These are phyloP conservation scores for Drosophila virilis DNA, from an alignment of 1,140 invertebrate species.

Conservation along the genomic window DNA sequence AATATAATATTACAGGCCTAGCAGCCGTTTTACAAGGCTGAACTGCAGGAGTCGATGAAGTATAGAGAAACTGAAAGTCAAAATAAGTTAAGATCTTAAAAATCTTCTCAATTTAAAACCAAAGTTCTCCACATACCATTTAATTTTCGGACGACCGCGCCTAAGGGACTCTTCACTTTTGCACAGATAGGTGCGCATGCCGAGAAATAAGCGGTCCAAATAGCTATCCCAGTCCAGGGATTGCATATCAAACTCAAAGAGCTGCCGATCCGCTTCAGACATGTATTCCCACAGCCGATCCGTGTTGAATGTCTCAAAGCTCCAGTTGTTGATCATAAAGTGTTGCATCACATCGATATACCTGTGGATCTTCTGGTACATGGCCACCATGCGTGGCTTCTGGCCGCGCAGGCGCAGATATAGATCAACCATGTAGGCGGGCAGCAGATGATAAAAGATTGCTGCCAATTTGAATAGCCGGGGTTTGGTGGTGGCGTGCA, in stretches of 20 bases:
- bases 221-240: conserved; percentile 88
- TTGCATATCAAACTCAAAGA: conserved; percentile 86
- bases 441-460: conserved; percentile 86
- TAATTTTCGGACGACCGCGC: not conserved
- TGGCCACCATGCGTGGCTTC: conserved; percentile 85
- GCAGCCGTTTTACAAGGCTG: not conserved
- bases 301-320: conserved; percentile 88
- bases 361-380: conserved; percentile 89
- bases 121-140: conserved; percentile 23
- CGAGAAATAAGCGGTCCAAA: conserved; percentile 86
- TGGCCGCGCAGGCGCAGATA: conserved; percentile 83
- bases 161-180: conserved; percentile 86
- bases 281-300: conserved; percentile 86
- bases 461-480: conserved; percentile 83
- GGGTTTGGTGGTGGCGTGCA: conserved; percentile 75
- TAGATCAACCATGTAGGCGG: conserved; percentile 86
- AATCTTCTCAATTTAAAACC: too few species aligned
- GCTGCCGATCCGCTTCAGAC: conserved; percentile 86
- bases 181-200: conserved; percentile 88
- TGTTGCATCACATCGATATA: conserved; percentile 87
- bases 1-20: not conserved
- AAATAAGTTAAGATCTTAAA: not conserved
- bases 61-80: conserved; percentile 7
- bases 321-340: conserved; percentile 88
- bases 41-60: conserved; percentile 18